Evolutionary conservation across 2,797 vertebrate genomes (phyloP), one percentile per base, ranked within the genome.

Genomic region (Urophycis tenuis): DNA sequence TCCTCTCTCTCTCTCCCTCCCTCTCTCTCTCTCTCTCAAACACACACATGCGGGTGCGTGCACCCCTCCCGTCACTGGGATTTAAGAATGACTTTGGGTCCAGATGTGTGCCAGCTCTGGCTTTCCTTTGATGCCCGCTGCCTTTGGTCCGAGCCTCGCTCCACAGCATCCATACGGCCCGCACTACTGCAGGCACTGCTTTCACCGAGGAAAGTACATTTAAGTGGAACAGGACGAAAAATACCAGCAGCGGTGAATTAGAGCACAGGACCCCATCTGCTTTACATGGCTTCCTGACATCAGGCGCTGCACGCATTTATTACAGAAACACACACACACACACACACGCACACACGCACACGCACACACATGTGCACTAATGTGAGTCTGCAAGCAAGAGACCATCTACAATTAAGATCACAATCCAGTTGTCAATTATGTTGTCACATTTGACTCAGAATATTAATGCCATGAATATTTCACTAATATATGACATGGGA

Each of bases 271-370:
- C 71, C 81, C 60, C 82, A 86, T 82, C 11, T 77, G 81, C 82
- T 85, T 88, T 72, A 84, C 87, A 84, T 88, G 84, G 83, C 83
- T 79, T 19, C 25, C 74, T 81, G 69, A 84, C 80, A 80, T 80
- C 75, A 78, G 77, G 77, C 82, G 78, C 75, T 81, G 79, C 79
- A 79, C 75, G 81, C 78, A 78, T 41, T 36, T 75, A 75, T 79
- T 45, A 79, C 81, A 81, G 81, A 19, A n/a, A 36, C 33, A 30
- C 33, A 19, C 32, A 36, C 25, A 60, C 22, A 36, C 17, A n/a
- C 29, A 17, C 33, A 75, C 22, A 36, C 5, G 33, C 71, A 17
- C 36, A 74, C 12, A 19, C 34, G 2, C 22, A 9, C 22, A 4
- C 49, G 2, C 67, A 60, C 75, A 76, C 84, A 79, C 2, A 70